A percentile compares a stretch with the other conserved stretches of the same genome.
These are phyloP conservation scores for Miltochrista miniata DNA, from an alignment of 2,888 invertebrate genomes.

Conservation along the genomic window DNA sequence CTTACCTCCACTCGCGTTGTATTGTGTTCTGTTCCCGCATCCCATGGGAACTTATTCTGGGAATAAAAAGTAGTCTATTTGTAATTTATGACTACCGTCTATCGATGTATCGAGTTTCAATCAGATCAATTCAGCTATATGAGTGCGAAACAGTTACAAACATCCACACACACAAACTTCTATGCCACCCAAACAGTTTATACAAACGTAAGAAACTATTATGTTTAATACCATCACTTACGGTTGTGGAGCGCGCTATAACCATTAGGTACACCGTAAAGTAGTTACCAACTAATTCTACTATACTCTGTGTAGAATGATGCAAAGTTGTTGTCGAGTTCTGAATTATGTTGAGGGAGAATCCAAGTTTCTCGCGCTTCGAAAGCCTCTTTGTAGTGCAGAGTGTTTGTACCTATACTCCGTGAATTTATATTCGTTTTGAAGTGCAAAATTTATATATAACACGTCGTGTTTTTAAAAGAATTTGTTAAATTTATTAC, in stretches of 20 bases:
- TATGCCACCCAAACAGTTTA: background rate
- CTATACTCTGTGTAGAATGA: slow-evolving; percentile 7
- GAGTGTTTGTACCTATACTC: slow-evolving; percentile 13
- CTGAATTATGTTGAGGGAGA: slow-evolving; percentile 29
- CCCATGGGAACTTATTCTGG: too few relatives aligned
- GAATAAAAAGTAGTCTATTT: too few relatives aligned
- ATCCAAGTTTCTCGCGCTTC: slow-evolving; percentile 28
- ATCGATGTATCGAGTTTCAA: too few relatives aligned
- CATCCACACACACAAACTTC: too few relatives aligned
- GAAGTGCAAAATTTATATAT: background rate
- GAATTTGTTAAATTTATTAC: too few relatives aligned
- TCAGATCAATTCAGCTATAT: too few relatives aligned
- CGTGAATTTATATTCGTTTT: too few relatives aligned
- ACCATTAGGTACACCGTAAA: slow-evolving; percentile 7
- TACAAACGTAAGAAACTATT: background rate
- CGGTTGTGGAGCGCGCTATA: background rate
- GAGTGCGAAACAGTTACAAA: too few relatives aligned
- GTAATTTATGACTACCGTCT: too few relatives aligned
- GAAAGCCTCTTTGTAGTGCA: slow-evolving; percentile 14
- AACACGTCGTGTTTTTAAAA: too few relatives aligned
- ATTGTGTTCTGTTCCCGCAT: too few relatives aligned
- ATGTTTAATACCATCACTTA: background rate
- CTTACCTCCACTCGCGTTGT: too few relatives aligned
- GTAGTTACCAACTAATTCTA: slow-evolving; percentile 12
- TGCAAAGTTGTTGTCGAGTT: slow-evolving; percentile 30